These are phyloP conservation scores for Ctenochaetus hawaiiensis DNA, from an alignment of 2,797 vertebrate genomes.

Conservation along the genomic window DNA sequence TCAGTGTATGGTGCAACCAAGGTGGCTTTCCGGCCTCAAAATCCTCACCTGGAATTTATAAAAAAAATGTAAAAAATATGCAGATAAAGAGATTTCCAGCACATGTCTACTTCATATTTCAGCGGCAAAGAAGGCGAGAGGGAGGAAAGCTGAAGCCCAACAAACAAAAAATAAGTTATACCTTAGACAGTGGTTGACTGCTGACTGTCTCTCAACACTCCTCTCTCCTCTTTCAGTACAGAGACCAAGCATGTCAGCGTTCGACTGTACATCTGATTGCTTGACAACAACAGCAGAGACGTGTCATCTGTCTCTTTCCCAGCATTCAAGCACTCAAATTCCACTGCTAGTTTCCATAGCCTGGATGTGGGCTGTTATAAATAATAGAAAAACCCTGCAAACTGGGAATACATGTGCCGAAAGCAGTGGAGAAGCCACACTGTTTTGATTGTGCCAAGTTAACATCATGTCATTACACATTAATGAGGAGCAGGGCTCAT, in stretches of 20 bases:
- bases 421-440: constrained; percentile 64
- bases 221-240: constrained; percentile 19
- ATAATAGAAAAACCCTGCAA: constrained; percentile 74
- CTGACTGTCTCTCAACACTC: constrained; percentile 32
- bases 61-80: no score
- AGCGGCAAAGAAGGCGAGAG: neutral
- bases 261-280: constrained; percentile 42
- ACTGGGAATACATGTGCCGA: constrained; percentile 73
- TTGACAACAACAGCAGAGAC: constrained; percentile 59
- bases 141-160: neutral
- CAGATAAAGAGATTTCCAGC: neutral
- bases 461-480: constrained; percentile 71
- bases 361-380: constrained; percentile 75
- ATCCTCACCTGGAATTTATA: neutral
- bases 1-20: neutral
- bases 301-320: constrained; percentile 77
- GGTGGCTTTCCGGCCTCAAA: neutral
- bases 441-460: constrained; percentile 56
- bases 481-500: constrained; percentile 66
- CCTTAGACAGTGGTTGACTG: constrained; percentile 36
- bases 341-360: constrained; percentile 61
- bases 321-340: constrained; percentile 65
- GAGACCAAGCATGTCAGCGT: constrained; percentile 52
- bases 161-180: constrained; percentile 1
- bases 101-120: neutral